Base-by-base conservation (phyloP, 2,888 invertebrate genomes). In the Drosophila pseudotalamancana region DNA sequence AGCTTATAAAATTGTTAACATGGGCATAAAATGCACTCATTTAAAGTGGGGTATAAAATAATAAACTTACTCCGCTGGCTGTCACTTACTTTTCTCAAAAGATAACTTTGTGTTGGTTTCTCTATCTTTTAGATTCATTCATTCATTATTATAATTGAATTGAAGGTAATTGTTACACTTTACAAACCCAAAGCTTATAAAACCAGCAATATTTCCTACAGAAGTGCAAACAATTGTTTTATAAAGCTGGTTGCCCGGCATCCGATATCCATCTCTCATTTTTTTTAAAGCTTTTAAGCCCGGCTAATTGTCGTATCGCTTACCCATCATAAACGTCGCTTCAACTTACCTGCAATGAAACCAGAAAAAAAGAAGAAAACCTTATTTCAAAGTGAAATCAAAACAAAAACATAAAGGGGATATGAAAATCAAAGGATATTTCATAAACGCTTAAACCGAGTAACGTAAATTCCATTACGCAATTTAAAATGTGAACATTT, bases 301-400 rank as follows among this genome's bases (percentile, higher is more conserved):
- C 3, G 31, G 46, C 11, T 31, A 59, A 61, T 61, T 32, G 45
- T 9, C n/a, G 51, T 32, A 64, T 51, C 64, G 46, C 29, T 51
- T 35, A 43, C 29, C 23, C 34, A 12, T 18, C 48, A 49, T 6
- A 56, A 49, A 16, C n/a, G 29, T 29, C 16, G 39, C 16, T 31
- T 42, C 25, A 34, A 63, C 66, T 67, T 67, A 67, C 66, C 66
- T 67, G 56, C n/a, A 70, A 63, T 34, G 39, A 53, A 31, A 68
- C 6, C 19, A 61, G 39, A 49, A 46, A 49, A 46, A 35, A 42
- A 34, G 4, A 34, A 19, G 6, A 29, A 19, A 27, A 21, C 11
- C n/a, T 29, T 43, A 6, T 39, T 49, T 27, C 18, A 35, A 65
- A 42, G 25, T 42, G 12, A 59, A 59, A 43, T 35, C 25, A n/a